Base-by-base conservation (phyloP, 2,797 vertebrate genomes). In the Telmatherina bonti region DNA sequence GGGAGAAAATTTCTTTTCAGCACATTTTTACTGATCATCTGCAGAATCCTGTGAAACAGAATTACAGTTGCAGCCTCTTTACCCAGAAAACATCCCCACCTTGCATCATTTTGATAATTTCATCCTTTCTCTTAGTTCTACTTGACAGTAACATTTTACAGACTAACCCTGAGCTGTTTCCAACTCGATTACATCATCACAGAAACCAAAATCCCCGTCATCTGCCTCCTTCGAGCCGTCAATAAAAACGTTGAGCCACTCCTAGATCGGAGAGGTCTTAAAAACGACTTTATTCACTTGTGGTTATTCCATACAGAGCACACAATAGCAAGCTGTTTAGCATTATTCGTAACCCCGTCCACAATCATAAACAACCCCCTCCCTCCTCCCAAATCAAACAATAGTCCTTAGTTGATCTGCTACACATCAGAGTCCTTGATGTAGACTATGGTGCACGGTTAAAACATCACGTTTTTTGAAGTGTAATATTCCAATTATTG, bases 231-330 rank as follows among this genome's bases (percentile, higher is more conserved):
- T 30, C 22, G 58, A 58, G 59, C 61, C 58, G 31, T 84, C 70
- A 94, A 93, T 89, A 76, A 93, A 93, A 86, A 93, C 86, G 62
- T 91, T 85, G 79, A 93, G 90, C 77, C 91, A 90, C 86, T 89
- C 87, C 79, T 65, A 43, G 72, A 88, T 92, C 59, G 86, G 89
- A 94, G 91, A 93, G 90, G 92, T 93, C 93, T 90, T 93, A 84
- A 91, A 91, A 92, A 93, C 85, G 93, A 90, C 89, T 95, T 95
- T 95, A 95, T 95, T 95, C 82, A 93, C 89, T 91, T 90, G 92
- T 93, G 92, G 92, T 93, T 92, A 93, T 93, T 95, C 90, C 89
- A 93, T 94, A 94, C 93, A 94, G 90, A 93, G 91, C 82, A 94
- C 91, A 93, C 83, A 93, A 88, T 82, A 79, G 86, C 84, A 85